Evolutionary conservation across 2,113 vertebrate genomes (phyloP).

Genomic region (Monopterus albus): DNA sequence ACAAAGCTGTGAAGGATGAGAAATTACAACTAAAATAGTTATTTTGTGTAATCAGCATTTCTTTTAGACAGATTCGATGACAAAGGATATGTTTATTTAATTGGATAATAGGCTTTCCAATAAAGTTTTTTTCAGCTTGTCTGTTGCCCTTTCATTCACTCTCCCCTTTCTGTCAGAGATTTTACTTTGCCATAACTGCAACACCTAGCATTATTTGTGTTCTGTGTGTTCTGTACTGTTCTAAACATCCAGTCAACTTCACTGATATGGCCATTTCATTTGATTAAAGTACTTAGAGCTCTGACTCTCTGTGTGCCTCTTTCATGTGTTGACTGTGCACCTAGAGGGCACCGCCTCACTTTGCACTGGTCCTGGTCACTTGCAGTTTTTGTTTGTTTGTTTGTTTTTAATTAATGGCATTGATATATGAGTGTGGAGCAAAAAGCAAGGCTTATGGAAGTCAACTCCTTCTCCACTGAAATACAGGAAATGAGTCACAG

Average conservation of each 20-base stretch:
- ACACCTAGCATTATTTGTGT: slow-evolving; percentile 19
- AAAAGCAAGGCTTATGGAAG: slow-evolving; percentile 67
- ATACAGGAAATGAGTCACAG: slow-evolving; percentile 45
- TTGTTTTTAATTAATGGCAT: slow-evolving; percentile 58
- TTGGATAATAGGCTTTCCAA: no score
- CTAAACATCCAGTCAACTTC: slow-evolving; percentile 52
- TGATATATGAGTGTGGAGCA: slow-evolving; percentile 46
- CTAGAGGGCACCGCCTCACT: slow-evolving; percentile 42
- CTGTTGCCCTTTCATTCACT: neutral
- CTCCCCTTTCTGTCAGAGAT: neutral
- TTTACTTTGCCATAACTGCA: slow-evolving; percentile 29
- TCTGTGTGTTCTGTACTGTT: slow-evolving; percentile 31
- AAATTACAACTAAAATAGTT: neutral
- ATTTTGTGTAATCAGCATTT: neutral
- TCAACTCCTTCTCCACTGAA: slow-evolving; percentile 25
- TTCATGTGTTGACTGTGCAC: slow-evolving; percentile 26
- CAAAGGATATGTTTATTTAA: no score
- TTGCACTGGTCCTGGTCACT: slow-evolving; percentile 21
- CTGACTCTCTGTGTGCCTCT: slow-evolving; percentile 11
- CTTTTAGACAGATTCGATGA: neutral
- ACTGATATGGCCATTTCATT: slow-evolving; percentile 49
- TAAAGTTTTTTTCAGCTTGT: neutral
- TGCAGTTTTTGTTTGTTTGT: slow-evolving; percentile 41
- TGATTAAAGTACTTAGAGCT: slow-evolving; percentile 46
- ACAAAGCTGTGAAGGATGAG: neutral